Percentiles rank a stretch among this genome's conserved stretches.
phyloP scores from a whole-genome alignment of 37 sponge, comb jelly and placozoan species.

The Hexactinellida sp. region DNA sequence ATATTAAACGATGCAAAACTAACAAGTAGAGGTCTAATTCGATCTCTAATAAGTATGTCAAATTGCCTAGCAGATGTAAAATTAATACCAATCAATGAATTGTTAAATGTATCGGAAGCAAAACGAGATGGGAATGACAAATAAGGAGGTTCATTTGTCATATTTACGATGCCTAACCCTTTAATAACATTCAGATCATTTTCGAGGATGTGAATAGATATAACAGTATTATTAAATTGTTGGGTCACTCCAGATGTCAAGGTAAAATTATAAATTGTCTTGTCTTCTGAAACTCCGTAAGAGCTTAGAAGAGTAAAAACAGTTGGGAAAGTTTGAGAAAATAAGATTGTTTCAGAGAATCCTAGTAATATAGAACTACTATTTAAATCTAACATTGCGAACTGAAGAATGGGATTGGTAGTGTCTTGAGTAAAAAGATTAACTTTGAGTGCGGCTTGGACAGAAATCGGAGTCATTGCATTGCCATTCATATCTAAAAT shows the following conservation, averaged over 20 bases:
- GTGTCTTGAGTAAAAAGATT: constrained; percentile 21
- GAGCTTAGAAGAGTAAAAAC: constrained; percentile 29
- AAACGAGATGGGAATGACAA: not conserved
- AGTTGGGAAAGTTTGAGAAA: constrained; percentile 28
- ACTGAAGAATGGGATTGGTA: constrained; percentile 29
- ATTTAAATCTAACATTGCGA: constrained; percentile 50
- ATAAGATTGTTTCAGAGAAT: constrained; percentile 43
- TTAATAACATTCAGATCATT: constrained; percentile 34
- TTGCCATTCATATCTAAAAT: constrained; percentile 57
- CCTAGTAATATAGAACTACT: constrained; percentile 39
- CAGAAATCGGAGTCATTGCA: constrained; percentile 17
- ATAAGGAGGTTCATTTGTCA: not conserved
- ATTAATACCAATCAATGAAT: not conserved
- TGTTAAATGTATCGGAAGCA: not conserved
- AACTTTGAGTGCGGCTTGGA: constrained; percentile 24
- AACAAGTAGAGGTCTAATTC: not conserved
- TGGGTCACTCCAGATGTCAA: constrained; percentile 32
- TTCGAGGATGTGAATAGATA: constrained; percentile 22
- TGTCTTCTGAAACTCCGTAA: not conserved
- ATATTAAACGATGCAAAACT: not conserved
- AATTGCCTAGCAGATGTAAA: not conserved
- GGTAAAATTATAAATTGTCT: constrained; percentile 22
- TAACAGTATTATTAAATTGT: constrained; percentile 36
- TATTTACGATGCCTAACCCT: constrained; percentile 22
- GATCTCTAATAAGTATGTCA: not conserved